These are phyloP conservation scores for Alosa alosa DNA, from an alignment of 2,113 vertebrate genomes.

Conservation along the genomic window DNA sequence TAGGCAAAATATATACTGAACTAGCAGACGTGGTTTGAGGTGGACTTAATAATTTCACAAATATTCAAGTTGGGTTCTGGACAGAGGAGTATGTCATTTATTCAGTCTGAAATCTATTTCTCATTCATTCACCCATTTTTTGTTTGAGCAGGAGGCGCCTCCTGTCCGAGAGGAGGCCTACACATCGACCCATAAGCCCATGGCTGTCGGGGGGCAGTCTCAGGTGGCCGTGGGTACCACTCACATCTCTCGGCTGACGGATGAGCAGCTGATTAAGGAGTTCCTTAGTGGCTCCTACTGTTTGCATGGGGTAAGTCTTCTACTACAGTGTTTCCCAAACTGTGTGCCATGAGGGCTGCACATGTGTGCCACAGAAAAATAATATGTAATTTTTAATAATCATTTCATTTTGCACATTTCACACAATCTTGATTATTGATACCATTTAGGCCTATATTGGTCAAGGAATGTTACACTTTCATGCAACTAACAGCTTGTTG, in stretches of 20 bases:
- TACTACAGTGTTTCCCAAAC: not conserved
- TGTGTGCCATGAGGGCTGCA: too few relatives aligned
- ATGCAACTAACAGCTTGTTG: too few relatives aligned
- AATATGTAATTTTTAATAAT: too few relatives aligned
- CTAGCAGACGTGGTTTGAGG: not conserved
- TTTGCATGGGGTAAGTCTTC: slow-evolving; percentile 84
- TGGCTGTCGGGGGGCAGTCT: slow-evolving; percentile 84
- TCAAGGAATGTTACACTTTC: too few relatives aligned
- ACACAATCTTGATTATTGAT: too few relatives aligned
- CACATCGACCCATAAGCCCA: slow-evolving; percentile 87
- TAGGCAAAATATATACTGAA: too few relatives aligned
- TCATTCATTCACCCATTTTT: not conserved
- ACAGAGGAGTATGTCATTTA: not conserved
- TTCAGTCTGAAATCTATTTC: not conserved
- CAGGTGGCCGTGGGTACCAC: slow-evolving; percentile 90
- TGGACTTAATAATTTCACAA: not conserved
- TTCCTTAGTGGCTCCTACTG: slow-evolving; percentile 97
- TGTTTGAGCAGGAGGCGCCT: slow-evolving; percentile 60
- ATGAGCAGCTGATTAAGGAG: slow-evolving; percentile 95
- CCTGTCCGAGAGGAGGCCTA: slow-evolving; percentile 84
- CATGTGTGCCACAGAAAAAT: too few relatives aligned
- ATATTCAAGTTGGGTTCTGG: not conserved
- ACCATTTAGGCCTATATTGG: too few relatives aligned
- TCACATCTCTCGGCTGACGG: slow-evolving; percentile 95
- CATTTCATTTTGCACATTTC: too few relatives aligned